A percentile compares a stretch with the other conserved stretches of the same genome.
Conservation (phyloP, 2,113 vertebrate species). For the Ptychochromis oligacanthus region DNA sequence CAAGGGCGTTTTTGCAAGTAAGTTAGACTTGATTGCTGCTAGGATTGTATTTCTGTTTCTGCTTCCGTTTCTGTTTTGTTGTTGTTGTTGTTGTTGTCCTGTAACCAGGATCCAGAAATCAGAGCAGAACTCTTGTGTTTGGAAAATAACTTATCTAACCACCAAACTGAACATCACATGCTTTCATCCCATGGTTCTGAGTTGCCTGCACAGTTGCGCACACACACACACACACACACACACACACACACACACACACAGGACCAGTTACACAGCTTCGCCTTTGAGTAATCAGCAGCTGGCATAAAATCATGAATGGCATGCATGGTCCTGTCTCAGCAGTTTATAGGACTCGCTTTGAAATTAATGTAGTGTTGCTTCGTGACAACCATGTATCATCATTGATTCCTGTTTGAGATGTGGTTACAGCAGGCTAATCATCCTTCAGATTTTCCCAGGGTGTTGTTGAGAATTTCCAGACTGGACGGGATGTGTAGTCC, state of each 20-base stretch:
- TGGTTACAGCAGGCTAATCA: not conserved
- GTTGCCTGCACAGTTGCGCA: constrained; percentile 12
- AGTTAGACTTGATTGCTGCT: constrained; percentile 39
- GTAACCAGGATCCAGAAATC: constrained; percentile 4
- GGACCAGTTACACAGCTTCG: not conserved
- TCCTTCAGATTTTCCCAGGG: not conserved
- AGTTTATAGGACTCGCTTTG: not conserved
- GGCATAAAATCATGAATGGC: not conserved
- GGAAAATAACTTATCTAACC: constrained; percentile 42
- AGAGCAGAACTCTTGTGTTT: constrained; percentile 16
- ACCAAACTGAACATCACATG: constrained; percentile 62
- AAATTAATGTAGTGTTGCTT: not conserved
- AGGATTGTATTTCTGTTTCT: not conserved
- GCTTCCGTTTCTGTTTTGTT: not conserved
- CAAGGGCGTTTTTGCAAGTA: constrained; percentile 88
- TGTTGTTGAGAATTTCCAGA: not conserved
- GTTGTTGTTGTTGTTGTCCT: not conserved
- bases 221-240: constrained; percentile 8
- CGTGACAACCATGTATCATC: not conserved
- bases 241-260: not conserved
- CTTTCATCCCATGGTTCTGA: constrained; percentile 51
- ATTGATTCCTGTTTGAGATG: not conserved
- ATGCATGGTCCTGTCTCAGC: not conserved
- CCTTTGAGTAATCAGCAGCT: constrained; percentile 20
- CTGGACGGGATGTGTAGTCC: not conserved